These are phyloP conservation scores for Xiphophorus maculatus DNA, from an alignment of 2,113 vertebrate genomes.

Conservation along the genomic window DNA sequence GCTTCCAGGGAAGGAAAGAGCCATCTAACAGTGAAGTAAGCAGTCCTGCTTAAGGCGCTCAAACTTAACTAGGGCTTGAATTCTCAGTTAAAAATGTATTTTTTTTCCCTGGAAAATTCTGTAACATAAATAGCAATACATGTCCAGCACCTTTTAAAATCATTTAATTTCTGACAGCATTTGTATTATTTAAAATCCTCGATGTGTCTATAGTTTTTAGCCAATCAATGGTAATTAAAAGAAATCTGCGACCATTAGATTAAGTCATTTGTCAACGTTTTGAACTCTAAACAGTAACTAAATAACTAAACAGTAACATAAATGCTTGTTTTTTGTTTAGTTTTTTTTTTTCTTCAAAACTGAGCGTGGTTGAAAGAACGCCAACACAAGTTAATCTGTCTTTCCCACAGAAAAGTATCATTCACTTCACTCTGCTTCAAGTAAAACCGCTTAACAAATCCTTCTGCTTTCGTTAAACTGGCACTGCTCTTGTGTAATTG, in stretches of 20 bases:
- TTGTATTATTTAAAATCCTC: background rate
- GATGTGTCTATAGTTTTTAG: background rate
- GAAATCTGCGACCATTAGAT: background rate
- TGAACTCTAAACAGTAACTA: too few species aligned
- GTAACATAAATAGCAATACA: too few species aligned
- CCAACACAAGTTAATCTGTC: background rate
- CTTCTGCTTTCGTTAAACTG: background rate
- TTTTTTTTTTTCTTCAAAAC: background rate
- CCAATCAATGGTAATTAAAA: background rate
- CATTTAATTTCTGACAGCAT: too few species aligned
- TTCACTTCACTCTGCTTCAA: background rate
- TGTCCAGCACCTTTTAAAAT: too few species aligned
- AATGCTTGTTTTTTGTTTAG: background rate
- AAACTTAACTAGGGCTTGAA: background rate
- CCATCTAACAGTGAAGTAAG: background rate
- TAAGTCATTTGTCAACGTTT: too few species aligned
- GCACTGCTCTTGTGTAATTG: background rate
- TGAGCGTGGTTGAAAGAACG: background rate
- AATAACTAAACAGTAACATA: too few species aligned
- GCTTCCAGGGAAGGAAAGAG: background rate
- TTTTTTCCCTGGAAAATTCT: background rate
- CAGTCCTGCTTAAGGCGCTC: background rate
- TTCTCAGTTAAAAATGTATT: background rate
- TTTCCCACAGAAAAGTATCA: background rate
- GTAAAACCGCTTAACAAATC: background rate